A percentile compares a stretch with the other conserved stretches of the same genome.
Evolutionary conservation across 92 coral and sea anemone species (phyloP).

Genomic region (Umimayanthus chanpuru): DNA sequence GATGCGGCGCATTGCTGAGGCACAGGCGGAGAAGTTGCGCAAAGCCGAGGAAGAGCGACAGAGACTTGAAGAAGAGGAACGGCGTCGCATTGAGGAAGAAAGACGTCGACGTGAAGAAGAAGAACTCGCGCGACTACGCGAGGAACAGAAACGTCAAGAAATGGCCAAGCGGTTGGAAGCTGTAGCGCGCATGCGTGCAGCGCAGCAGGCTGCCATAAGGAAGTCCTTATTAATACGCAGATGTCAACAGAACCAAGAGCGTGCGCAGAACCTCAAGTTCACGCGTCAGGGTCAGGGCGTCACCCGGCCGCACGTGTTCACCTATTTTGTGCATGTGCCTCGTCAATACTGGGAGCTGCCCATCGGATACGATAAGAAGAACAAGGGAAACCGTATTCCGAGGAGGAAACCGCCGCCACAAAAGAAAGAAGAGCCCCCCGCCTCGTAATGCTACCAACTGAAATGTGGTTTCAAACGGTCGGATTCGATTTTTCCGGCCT

Average conservation of each 20-base stretch:
- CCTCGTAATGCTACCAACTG: background rate
- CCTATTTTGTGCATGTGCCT: slow-evolving; percentile 79
- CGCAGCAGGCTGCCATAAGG: slow-evolving; percentile 80
- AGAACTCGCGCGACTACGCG: slow-evolving; percentile 60
- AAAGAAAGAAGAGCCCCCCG: background rate
- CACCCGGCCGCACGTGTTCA: slow-evolving; percentile 77
- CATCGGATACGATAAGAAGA: slow-evolving; percentile 79
- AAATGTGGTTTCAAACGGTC: background rate
- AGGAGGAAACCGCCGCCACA: slow-evolving; percentile 61
- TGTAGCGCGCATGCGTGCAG: slow-evolving; percentile 88
- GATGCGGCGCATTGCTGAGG: slow-evolving; percentile 96
- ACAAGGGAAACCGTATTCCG: slow-evolving; percentile 69
- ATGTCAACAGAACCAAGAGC: slow-evolving; percentile 76
- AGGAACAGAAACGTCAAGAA: slow-evolving; percentile 79
- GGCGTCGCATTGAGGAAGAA: slow-evolving; percentile 79
- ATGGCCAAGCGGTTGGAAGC: slow-evolving; percentile 87
- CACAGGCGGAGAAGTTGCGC: slow-evolving; percentile 84
- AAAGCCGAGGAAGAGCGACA: slow-evolving; percentile 82
- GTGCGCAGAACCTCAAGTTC: slow-evolving; percentile 73
- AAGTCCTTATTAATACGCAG: slow-evolving; percentile 79
- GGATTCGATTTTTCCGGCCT: no score
- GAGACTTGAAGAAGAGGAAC: slow-evolving; percentile 79
- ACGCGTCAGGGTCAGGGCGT: slow-evolving; percentile 76
- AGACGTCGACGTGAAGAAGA: slow-evolving; percentile 74
- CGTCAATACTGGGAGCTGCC: slow-evolving; percentile 89